Evolutionary conservation across 2,113 vertebrate genomes (phyloP).

Genomic region (Leucosticte australis): DNA sequence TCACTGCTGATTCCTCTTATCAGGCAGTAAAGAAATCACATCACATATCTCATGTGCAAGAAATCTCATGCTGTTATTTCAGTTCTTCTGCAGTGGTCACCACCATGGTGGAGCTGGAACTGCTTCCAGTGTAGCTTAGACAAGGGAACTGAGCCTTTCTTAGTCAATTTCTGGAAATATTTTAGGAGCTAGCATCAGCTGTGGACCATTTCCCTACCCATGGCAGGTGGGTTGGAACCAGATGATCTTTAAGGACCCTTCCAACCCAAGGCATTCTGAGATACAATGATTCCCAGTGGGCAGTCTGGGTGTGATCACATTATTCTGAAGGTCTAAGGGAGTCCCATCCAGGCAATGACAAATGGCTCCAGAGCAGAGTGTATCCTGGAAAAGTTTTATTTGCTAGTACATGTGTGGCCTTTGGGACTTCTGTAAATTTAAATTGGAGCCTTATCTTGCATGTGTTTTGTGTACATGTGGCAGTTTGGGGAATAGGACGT

Average conservation of each 20-base stretch:
- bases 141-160: neutral
- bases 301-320: neutral
- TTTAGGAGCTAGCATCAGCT: neutral
- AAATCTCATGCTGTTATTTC: accelerated
- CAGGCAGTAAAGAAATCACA: neutral
- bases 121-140: neutral
- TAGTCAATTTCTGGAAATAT: neutral
- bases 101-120: neutral
- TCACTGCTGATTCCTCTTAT: neutral
- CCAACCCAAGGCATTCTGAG: neutral
- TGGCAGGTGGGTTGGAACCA: neutral
- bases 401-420: neutral
- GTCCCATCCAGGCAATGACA: neutral
- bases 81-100: too few species aligned
- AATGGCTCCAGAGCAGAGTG: neutral
- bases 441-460: neutral
- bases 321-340: neutral
- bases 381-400: neutral
- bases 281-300: neutral
- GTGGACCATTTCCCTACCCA: accelerated
- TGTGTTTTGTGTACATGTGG: neutral
- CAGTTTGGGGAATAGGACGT: neutral
- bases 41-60: too few species aligned
- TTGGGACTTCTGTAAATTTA: neutral
- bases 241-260: neutral